Conservation (phyloP, 2,888 invertebrate species). For the Blera fallax region DNA sequence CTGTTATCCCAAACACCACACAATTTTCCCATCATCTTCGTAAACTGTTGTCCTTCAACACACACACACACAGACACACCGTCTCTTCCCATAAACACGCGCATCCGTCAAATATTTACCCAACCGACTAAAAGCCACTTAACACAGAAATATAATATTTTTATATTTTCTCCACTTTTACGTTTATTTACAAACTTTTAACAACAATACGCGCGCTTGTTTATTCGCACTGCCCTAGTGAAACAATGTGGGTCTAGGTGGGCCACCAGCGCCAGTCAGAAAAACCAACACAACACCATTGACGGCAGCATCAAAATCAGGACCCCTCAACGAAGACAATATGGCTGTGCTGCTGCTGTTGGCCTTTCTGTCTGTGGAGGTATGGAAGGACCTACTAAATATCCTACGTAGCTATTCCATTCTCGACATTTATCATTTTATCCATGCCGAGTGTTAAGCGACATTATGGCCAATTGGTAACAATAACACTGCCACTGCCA, state of each 20-base stretch:
- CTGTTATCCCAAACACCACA: background rate
- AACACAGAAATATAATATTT: constrained; percentile 63
- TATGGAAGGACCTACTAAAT: too few species aligned
- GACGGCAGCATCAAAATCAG: constrained; percentile 47
- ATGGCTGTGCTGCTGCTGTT: background rate
- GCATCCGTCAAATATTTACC: constrained; percentile 64
- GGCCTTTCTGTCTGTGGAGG: constrained; percentile 10
- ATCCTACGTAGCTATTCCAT: background rate
- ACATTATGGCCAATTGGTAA: constrained; percentile 60
- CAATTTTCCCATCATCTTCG: constrained; percentile 35
- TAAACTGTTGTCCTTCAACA: background rate
- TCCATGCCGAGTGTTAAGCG: constrained; percentile 13
- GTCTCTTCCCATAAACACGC: constrained; percentile 42
- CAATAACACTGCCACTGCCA: constrained; percentile 23
- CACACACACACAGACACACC: too few species aligned
- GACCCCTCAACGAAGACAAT: background rate
- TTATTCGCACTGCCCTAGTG: constrained; percentile 33
- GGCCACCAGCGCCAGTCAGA: background rate
- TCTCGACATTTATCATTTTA: constrained; percentile 37
- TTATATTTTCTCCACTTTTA: constrained; percentile 32
- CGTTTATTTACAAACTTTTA: constrained; percentile 68
- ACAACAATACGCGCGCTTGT: constrained; percentile 40
- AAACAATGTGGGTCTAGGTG: constrained; percentile 26
- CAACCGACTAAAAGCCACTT: constrained; percentile 70
- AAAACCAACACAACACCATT: constrained; percentile 21